Evolutionary conservation across 2,888 invertebrate species (phyloP).

Genomic region (Pristionchus japonicus): DNA sequence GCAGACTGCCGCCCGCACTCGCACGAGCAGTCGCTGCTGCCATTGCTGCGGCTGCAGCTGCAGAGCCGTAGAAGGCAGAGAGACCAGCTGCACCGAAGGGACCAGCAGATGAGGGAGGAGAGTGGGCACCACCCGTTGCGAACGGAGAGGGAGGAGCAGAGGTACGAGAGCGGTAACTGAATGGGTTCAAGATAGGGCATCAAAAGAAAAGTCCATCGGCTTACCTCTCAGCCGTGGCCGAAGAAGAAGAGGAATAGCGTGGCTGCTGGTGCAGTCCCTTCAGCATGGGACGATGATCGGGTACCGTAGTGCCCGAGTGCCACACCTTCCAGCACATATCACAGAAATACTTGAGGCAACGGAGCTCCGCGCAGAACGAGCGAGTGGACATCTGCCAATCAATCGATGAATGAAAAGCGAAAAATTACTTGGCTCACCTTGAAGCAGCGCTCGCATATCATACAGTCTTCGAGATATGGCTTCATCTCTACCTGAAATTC

Average conservation of each 20-base stretch:
- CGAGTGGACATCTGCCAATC: conserved; percentile 42
- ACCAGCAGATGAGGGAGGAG: conserved; percentile 28
- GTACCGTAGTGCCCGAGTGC: not conserved
- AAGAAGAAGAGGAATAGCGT: not conserved
- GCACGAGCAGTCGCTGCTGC: not conserved
- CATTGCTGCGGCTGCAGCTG: not conserved
- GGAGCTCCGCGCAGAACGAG: conserved; percentile 41
- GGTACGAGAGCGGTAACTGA: not conserved
- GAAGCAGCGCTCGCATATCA: conserved; percentile 44
- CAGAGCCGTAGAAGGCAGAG: not conserved
- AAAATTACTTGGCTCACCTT: not conserved
- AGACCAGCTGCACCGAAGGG: not conserved
- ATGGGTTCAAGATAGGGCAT: not conserved
- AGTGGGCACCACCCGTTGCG: not conserved
- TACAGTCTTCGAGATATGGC: conserved; percentile 48
- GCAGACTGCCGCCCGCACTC: conserved; percentile 3
- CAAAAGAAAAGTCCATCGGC: not conserved
- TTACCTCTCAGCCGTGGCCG: not conserved
- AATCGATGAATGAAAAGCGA: not conserved
- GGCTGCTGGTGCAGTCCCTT: conserved; percentile 40
- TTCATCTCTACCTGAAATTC: conserved; percentile 44
- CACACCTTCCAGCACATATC: conserved; percentile 45
- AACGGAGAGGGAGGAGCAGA: conserved; percentile 25
- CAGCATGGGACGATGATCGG: conserved; percentile 48
- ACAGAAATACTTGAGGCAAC: conserved; percentile 46